Base-by-base conservation (phyloP, 92 coral and sea anemone genomes). In the Siderastrea siderea region DNA sequence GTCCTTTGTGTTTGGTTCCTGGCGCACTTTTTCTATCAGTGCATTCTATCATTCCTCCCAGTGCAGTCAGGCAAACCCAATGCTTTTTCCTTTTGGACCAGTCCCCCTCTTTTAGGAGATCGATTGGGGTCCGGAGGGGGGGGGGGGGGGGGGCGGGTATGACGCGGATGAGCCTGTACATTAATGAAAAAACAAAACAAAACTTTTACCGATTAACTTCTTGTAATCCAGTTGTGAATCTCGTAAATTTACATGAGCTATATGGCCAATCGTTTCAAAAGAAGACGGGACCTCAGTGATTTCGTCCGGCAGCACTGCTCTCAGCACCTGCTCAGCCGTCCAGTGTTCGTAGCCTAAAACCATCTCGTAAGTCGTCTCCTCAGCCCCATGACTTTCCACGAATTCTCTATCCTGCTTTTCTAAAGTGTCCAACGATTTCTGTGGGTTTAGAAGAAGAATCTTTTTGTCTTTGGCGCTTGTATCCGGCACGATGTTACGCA, bases 181-280 rank as follows among this genome's bases (percentile, higher is more conserved):
- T 26, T 26, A 15, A 58, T 38, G 15, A 82, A 68, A 7, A 46
- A 53, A 68, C 14, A 46, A 69, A 48, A 53, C 16, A 5, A 47
- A 67, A 50, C 73, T 58, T 93, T 80, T 83, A 97, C 98, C 99
- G 53, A 97, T 97, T 53, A 97, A 50, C 6, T 74, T 51, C 73
- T 96, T 97, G 85, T 84, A 97, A 57, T 90, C 88, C 74, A 95
- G 63, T 80, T 95, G 99, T 11, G 86, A 77, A 59, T 95, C 99
- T 69, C 99, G 85, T 68, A 97, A 83, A 83, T 97, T 97, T 75
- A 97, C 81, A 63, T 97, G 99, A 3, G 99, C 99, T 75, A 97
- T 94, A 84, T 97, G 99, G 44, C 99, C 99, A 43, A 97, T 89
- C 53, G 98, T 94, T 89, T 97, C 99, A 92, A 97, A 97, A 3